These are phyloP conservation scores for Lutjanus erythropterus DNA, from an alignment of 2,113 vertebrate genomes.

Conservation along the genomic window DNA sequence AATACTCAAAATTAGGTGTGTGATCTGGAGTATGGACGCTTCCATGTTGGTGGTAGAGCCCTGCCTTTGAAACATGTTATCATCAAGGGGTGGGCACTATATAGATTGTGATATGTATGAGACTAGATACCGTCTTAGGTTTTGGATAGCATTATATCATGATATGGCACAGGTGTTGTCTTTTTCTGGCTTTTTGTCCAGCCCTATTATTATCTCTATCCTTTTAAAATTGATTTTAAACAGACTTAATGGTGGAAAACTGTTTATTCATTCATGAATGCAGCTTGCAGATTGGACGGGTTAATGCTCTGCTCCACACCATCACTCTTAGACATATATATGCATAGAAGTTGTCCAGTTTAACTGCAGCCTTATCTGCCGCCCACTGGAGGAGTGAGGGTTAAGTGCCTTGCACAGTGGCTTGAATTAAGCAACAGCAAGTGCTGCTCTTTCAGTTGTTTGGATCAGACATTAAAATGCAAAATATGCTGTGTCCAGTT, in stretches of 20 bases:
- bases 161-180: too few relatives aligned
- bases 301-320: neutral
- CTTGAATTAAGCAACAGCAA: neutral
- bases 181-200: too few relatives aligned
- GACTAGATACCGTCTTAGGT: too few relatives aligned
- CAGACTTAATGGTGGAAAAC: neutral
- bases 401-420: constrained; percentile 6
- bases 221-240: neutral
- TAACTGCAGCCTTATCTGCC: neutral
- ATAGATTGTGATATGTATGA: too few relatives aligned
- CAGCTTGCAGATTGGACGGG: neutral
- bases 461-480: neutral
- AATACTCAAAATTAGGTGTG: too few relatives aligned
- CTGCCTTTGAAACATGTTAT: too few relatives aligned
- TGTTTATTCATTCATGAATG: neutral
- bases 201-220: too few relatives aligned
- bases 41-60: too few relatives aligned
- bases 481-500: neutral
- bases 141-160: too few relatives aligned
- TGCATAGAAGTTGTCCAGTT: neutral
- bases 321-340: neutral
- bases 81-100: too few relatives aligned
- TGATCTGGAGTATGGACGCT: too few relatives aligned
- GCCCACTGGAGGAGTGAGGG: neutral
- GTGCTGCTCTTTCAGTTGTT: neutral